Conservation (phyloP, 2,888 invertebrate genomes). For the Cryptocheilus praepositus region DNA sequence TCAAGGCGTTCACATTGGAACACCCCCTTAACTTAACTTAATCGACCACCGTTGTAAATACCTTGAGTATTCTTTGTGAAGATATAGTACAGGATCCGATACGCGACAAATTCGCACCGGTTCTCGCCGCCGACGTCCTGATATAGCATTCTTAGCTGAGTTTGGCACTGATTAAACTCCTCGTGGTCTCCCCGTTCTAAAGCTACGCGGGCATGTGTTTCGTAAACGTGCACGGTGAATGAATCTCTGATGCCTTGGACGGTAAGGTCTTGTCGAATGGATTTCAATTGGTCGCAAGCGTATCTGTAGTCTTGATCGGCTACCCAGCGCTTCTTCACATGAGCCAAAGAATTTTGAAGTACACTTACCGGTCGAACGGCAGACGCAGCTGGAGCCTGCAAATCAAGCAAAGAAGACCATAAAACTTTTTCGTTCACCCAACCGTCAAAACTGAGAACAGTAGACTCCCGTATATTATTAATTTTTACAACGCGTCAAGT, state of each 20-base stretch:
- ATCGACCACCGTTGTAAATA: slow-evolving; percentile 70
- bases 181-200: slow-evolving; percentile 98
- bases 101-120: slow-evolving; percentile 95
- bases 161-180: slow-evolving; percentile 99
- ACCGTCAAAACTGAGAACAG: no score
- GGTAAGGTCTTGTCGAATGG: slow-evolving; percentile 98
- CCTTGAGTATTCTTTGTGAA: slow-evolving; percentile 98
- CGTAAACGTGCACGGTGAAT: slow-evolving; percentile 98
- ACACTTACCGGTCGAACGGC: slow-evolving; percentile 94
- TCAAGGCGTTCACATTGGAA: no score
- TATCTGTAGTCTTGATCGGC: slow-evolving; percentile 95
- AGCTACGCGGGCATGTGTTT: slow-evolving; percentile 98
- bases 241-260: slow-evolving; percentile 96
- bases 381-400: slow-evolving; percentile 91
- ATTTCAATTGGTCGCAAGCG: slow-evolving; percentile 98
- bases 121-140: slow-evolving; percentile 85
- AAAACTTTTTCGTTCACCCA: no score
- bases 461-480: no score
- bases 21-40: no score
- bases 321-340: slow-evolving; percentile 95
- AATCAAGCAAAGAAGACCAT: slow-evolving; percentile 65
- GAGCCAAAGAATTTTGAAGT: slow-evolving; percentile 87
- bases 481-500: no score
- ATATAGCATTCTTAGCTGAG: slow-evolving; percentile 97
- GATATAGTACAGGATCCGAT: slow-evolving; percentile 97